These are phyloP conservation scores for Torymus tubicola DNA, from an alignment of 2,888 invertebrate genomes.

Conservation along the genomic window DNA sequence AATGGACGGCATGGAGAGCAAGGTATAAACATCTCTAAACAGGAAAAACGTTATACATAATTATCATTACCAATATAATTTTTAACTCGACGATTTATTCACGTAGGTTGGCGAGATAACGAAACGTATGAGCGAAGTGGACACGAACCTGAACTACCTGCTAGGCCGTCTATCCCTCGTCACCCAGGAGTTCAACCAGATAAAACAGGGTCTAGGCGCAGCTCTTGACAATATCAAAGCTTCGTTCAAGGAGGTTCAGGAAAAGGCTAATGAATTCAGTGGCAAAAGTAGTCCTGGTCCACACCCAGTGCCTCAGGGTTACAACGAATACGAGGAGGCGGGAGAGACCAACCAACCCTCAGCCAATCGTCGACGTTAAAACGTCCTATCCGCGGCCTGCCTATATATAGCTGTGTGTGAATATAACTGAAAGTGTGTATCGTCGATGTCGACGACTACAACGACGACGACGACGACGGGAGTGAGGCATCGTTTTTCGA, in stretches of 20 bases:
- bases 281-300: conserved; percentile 72
- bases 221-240: conserved; percentile 85
- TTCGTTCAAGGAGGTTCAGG: conserved; percentile 82
- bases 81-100: background rate
- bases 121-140: conserved; percentile 86
- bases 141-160: conserved; percentile 89
- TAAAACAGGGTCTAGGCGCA: conserved; percentile 85
- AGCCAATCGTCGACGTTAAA: background rate
- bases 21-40: conserved; percentile 77
- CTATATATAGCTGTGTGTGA: no score
- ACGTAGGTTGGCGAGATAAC: conserved; percentile 87
- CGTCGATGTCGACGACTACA: no score
- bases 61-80: conserved; percentile 42
- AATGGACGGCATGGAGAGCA: conserved; percentile 88
- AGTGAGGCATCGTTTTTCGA: no score
- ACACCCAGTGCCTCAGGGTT: conserved; percentile 74
- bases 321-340: no score
- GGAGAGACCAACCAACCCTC: background rate
- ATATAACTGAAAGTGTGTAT: no score
- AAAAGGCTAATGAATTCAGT: conserved; percentile 73
- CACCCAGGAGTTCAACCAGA: conserved; percentile 90
- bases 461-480: no score
- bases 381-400: no score
- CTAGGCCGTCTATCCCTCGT: conserved; percentile 88
- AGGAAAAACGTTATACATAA: background rate